Evolutionary conservation across 2,888 invertebrate genomes (phyloP).

Genomic region (Nemapogon koenigi): DNA sequence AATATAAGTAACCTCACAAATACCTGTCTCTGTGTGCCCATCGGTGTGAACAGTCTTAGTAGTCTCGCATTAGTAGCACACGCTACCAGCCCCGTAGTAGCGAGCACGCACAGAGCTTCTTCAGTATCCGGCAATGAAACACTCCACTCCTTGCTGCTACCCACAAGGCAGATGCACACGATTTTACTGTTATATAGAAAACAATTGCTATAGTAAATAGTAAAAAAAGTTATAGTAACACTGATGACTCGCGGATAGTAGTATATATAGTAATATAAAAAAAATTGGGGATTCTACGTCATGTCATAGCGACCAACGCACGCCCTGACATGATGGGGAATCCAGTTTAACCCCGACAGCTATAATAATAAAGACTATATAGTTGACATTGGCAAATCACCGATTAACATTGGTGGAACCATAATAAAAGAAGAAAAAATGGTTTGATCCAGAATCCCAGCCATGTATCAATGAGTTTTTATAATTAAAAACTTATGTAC

Average conservation of each 20-base stretch:
- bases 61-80: constrained; percentile 77
- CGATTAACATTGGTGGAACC: no score
- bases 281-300: no score
- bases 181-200: constrained; percentile 70
- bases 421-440: background rate
- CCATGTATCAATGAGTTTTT: no score
- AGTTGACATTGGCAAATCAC: no score
- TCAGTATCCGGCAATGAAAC: constrained; percentile 79
- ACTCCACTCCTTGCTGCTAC: constrained; percentile 88
- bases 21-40: constrained; percentile 85
- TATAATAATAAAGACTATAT: background rate
- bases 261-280: background rate
- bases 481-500: no score
- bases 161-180: constrained; percentile 76
- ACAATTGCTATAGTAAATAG: background rate
- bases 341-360: background rate
- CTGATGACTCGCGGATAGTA: no score
- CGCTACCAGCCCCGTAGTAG: constrained; percentile 78
- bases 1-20: no score
- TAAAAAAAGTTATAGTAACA: background rate
- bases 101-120: constrained; percentile 71
- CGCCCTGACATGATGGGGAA: no score
- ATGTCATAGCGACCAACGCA: no score
- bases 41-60: constrained; percentile 82
- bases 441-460: no score